A percentile compares a stretch with the other conserved stretches of the same genome.
Evolutionary conservation across 2,797 vertebrate genomes (phyloP).

Genomic region (Enteromius trimaculatus): DNA sequence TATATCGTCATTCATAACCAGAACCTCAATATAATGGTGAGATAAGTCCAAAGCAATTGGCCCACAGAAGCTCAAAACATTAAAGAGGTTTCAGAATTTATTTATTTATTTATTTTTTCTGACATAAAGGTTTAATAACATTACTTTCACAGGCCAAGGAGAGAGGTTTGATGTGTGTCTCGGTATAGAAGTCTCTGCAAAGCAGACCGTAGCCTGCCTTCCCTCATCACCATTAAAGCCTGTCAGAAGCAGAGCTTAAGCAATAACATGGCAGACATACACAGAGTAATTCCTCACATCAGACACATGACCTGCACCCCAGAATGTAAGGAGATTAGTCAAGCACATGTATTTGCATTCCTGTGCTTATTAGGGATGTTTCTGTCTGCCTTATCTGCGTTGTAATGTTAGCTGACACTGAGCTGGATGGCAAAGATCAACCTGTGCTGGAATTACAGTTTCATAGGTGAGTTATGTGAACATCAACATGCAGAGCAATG

Average conservation of each 20-base stretch:
- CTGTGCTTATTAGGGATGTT: slow-evolving; percentile 19
- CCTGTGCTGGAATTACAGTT: slow-evolving; percentile 21
- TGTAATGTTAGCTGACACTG: slow-evolving; percentile 53
- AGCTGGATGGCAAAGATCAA: slow-evolving; percentile 23
- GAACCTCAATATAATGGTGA: background rate
- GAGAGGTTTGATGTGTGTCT: slow-evolving; percentile 48
- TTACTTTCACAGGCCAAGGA: background rate
- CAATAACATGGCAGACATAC: slow-evolving; percentile 38
- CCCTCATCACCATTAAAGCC: slow-evolving; percentile 41
- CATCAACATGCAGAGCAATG: background rate
- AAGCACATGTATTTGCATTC: slow-evolving; percentile 44
- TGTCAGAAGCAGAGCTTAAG: slow-evolving; percentile 48
- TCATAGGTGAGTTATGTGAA: background rate
- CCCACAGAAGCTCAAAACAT: slow-evolving; percentile 7
- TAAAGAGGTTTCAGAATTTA: slow-evolving; percentile 3
- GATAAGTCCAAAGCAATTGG: slow-evolving; percentile 27
- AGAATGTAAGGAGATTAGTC: slow-evolving; percentile 58
- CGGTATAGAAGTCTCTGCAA: slow-evolving; percentile 26
- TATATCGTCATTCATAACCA: slow-evolving; percentile 21
- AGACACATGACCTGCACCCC: slow-evolving; percentile 49
- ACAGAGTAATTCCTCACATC: slow-evolving; percentile 55
- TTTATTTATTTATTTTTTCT: background rate
- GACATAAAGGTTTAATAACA: slow-evolving; percentile 26
- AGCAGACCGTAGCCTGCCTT: slow-evolving; percentile 25
- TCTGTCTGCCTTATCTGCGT: slow-evolving; percentile 30